Evolutionary conservation across 2,888 invertebrate genomes (phyloP), one percentile per base, ranked within the genome.

Genomic region (Ormyrus nitidulus): DNA sequence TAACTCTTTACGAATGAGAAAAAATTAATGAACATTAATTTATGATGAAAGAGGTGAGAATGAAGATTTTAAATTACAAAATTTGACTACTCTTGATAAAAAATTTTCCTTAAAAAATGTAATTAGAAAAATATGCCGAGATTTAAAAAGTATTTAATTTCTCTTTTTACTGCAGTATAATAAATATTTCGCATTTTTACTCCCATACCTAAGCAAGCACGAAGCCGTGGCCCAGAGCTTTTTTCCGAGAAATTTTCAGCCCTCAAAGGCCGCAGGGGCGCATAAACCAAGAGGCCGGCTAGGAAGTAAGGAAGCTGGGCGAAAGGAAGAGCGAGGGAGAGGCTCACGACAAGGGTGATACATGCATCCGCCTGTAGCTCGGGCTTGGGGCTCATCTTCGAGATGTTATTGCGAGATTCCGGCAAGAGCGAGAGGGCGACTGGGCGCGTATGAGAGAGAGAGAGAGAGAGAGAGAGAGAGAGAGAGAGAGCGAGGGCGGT

Each of bases 351-450:
- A 49, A 62, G 49, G n/a, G 56, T 68, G 78, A 77, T 61, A 62
- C 73, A 69, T 65, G 69, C 56, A 66, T 66, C 10, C 53, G 70
- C 61, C 49, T 49, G 56, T 13, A n/a, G 64, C 48, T 3, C 8
- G 48, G 53, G 6, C 7, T 9, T 54, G 9, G 85, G 83, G 84
- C 87, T 89, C 88, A 87, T 88, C 88, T 88, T 88, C 85, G 86
- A 86, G 86, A 88, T 87, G 85, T 86, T 87, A 87, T 87, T 88
- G 86, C 86, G 81, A 86, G 82, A 83, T 83, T 83, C 79, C 78
- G 53, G 34, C 34, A 34, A 34, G 34, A 34, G 34, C 34, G 34
- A 34, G 34, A 34, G 34, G 34, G 34, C 34, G 34, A 4, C 34
- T 34, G 34, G 34, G 34, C 34, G 34, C 34, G 34, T 34, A 34